A percentile compares a stretch with the other conserved stretches of the same genome.
These are phyloP conservation scores for Tipula lateralis DNA, from an alignment of 2,888 invertebrate genomes.

Conservation along the genomic window DNA sequence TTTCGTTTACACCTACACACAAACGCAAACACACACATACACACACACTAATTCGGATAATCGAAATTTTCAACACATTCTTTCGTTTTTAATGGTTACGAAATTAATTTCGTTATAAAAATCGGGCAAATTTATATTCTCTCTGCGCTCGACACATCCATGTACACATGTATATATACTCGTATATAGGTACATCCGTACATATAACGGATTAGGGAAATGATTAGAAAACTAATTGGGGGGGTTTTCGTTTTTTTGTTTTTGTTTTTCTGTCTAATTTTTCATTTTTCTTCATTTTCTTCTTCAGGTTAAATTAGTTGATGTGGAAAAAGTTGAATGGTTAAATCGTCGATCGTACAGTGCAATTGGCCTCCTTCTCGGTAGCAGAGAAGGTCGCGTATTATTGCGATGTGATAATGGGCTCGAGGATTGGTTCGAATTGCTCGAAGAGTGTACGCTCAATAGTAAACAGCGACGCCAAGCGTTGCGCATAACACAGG, in stretches of 20 bases:
- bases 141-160: neutral
- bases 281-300: neutral
- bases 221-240: conserved; percentile 11
- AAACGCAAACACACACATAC: neutral
- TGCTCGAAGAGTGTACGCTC: conserved; percentile 60
- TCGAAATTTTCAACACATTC: neutral
- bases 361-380: conserved; percentile 55
- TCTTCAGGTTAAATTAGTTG: conserved; percentile 55
- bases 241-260: too few relatives aligned
- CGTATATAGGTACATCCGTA: neutral
- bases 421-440: conserved; percentile 61
- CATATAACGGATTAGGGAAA: neutral
- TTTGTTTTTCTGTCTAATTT: neutral
- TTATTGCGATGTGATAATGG: conserved; percentile 51
- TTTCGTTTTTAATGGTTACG: neutral
- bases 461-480: conserved; percentile 60
- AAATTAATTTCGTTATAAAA: neutral
- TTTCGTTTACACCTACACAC: neutral
- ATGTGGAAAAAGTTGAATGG: conserved; percentile 63
- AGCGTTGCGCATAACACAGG: conserved; percentile 52
- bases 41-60: neutral
- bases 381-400: conserved; percentile 50
- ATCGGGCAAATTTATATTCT: neutral
- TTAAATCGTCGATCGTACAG: conserved; percentile 61
- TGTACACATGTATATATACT: neutral